Base-by-base conservation (phyloP, 2,888 invertebrate genomes). In the Congeria kusceri region DNA sequence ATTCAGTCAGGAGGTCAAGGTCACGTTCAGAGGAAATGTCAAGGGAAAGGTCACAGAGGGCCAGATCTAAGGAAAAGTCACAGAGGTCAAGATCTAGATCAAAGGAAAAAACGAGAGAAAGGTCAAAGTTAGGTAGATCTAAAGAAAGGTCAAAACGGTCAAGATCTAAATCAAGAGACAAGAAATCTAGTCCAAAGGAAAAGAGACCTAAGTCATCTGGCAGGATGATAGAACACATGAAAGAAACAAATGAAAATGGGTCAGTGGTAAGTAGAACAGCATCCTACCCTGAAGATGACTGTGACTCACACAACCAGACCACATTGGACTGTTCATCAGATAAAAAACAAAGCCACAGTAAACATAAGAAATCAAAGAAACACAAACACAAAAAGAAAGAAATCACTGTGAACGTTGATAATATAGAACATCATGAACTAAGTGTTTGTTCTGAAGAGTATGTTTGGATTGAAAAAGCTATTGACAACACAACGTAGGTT, bases 1-100 rank as follows among this genome's bases (percentile, higher is more conserved):
- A 61, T 27, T 53, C 39, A 53, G 39, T 61, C 57, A 74, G 77
- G n/a, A 80, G 70, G 39, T 83, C 85, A 71, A 71, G 79, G 63
- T 80, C 80, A 71, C 32, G 57, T 9, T 44, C 61, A 15, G 23
- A 20, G 56, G 29, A 67, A 20, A 69, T 61, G 13, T 58, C 68
- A 62, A 67, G 39, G 28, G 39, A 29, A 39, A 23, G 49, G 58
- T 28, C 25, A 47, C 23, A 20, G 5, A 78, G 66, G 23, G 70
- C 64, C 44, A 56, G 63, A 39, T 47, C 68, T 39, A 44, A 49
- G 59, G 32, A 63, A 44, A 63, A 39, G 25, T 39, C 58, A 32
- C 57, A 39, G 15, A 56, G 44, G 28, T 69, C 75, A 15, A 70
- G 70, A 27, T 71, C 76, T 63, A 73, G 77, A 53, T 69, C 71